Evolutionary conservation across 2,797 vertebrate species (phyloP), one percentile per base, ranked within the genome.

Genomic region (Enteromius paludinosus): DNA sequence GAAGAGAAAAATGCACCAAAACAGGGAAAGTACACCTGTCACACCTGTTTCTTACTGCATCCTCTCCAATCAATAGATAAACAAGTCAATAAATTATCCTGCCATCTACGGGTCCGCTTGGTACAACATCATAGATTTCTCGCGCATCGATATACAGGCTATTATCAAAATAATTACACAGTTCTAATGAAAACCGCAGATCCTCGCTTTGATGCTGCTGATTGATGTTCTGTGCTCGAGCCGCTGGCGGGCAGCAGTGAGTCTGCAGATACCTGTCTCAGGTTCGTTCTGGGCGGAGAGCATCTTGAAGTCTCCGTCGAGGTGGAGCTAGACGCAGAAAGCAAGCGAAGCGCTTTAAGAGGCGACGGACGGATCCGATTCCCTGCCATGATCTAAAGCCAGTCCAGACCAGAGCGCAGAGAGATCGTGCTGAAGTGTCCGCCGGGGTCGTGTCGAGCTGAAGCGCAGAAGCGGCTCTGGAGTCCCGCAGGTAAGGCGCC

Each of bases 271-370:
- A 94, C 92, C 93, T 93, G 92, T 84, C 84, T 86, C 88, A 88
- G 88, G 85, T 90, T 90, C 78, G 89, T 90, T 68, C 62, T 84
- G 92, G 93, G 94, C 91, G 94, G 94, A 92, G 92, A 79, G 84
- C 90, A 89, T 86, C 85, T 72, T 56, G 85, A 86, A 87, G 83
- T 81, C 79, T 64, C 52, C 3, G 52, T 56, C 78, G 83, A 92
- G 94, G 94, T 92, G 94, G 94, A 94, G 94, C 90, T 84, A 90
- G 49, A 90, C 85, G 86, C 85, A 45, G 82, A 43, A 74, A 88
- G 85, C 54, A 75, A 88, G 86, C 90, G 89, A 90, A 87, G 81
- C 83, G 86, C 59, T 43, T 73, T 41, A 71, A 78, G 61, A 71
- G 88, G 89, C 88, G 85, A 82, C 88, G 87, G 88, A 84, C 18